Base-by-base conservation (phyloP, 2,797 vertebrate genomes). In the Rhinella marina region DNA sequence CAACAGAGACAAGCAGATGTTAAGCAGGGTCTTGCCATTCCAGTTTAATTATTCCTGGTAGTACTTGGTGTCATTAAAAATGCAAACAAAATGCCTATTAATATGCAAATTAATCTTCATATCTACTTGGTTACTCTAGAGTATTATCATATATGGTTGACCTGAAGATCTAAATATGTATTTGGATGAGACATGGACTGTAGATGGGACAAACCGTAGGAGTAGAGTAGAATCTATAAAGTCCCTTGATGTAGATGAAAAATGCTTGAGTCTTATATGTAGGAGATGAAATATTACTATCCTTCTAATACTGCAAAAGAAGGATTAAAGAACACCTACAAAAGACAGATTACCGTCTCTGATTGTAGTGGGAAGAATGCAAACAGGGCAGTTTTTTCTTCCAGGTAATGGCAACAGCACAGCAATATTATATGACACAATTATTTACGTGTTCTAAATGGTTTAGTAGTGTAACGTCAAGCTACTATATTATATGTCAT, bases 31-130 rank as follows among this genome's bases (percentile, higher is more conserved):
- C 73, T 61, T 84, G 81, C 64, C 56, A 73, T 80, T 27, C 25
- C 17, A 10, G 56, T 73, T 78, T 84, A 86, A 84, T 86, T 87
- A 87, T 89, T 87, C 84, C 86, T 81, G 83, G 81, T 81, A 73
- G 59, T 25, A 86, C 19, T 3, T 70, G 89, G 89, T 87, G 82
- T 89, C 88, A 82, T 91, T 90, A 90, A 88, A 27, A 86, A 87
- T n/a, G n/a, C 17, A 88, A 88, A 29, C 32, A 19, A 68, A 61
- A 11, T 52, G 61, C 7, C 85, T 81, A 64, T 17, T 89, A 89
- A 86, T 82, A 89, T 89, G 85, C 81, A 89, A 87, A 87, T 89
- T 41, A 72, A 27, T 64, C 50, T 61, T 72, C 61, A 86, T 82
- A 64, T 85, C 59, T 56, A 68, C 75, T 52, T 85, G 56, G 64